Base-by-base conservation (phyloP, 64 coral and sea anemone species). In the Platygyra sinensis region DNA sequence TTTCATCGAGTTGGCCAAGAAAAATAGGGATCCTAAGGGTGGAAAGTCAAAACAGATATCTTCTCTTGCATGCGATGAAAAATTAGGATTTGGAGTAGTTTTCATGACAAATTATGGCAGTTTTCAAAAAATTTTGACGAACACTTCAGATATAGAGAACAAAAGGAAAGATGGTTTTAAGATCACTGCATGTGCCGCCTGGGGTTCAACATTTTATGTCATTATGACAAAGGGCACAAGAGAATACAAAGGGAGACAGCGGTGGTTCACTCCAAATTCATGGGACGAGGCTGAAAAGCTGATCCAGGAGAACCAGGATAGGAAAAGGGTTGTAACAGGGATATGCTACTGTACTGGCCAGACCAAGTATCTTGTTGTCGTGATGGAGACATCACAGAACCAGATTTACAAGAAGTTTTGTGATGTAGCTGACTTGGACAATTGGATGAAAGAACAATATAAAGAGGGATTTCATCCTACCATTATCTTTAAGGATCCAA, bases 1-100 rank as follows among this genome's bases (percentile, higher is more conserved):
- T 27, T 69, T n/a, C 22, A 27, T 24, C 22, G 11, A 24, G 22
- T 69, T 69, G 10, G 65, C n/a, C 22, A 22, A 69, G 1, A 22
- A 69, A 69, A n/a, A 69, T 24, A 10, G 12, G 12, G 31, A 46
- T 46, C 42, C 0, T 5, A 46, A 7, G 42, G 7, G 7, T 46
- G 5, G 42, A 46, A 46, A 24, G 17, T 62, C 30, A 4, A 24
- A 11, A 20, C 17, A 32, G 3, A 65, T 83, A 39, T 64, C 65
- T 83, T 83, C 80, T 33, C 17, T 83, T 14, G 60, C 80, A 13
- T 83, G 80, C 59, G 80, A 83, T 33, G 80, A 83, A 2, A 24
- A 31, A 1, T 65, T 83, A 5, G 80, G 80, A 11, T 83, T 83
- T 67, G 80, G 80, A 20, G 80, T 83, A 8, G 46, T 83, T 24